A percentile compares a stretch with the other conserved stretches of the same genome.
Conservation (phyloP, 2,888 invertebrate species). For the Geophilus truncorum region DNA sequence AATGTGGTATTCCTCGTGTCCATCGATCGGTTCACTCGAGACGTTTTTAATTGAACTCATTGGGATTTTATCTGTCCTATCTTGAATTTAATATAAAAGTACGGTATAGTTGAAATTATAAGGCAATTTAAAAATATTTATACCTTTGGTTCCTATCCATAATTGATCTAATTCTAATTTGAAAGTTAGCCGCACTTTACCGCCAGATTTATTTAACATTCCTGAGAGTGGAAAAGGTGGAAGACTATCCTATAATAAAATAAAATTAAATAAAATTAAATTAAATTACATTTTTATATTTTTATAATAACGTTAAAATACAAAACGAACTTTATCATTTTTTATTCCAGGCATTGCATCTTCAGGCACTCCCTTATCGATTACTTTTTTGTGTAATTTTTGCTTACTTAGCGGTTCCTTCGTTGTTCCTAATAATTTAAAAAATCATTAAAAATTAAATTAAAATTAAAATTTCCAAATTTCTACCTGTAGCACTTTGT, state of each 20-base stretch:
- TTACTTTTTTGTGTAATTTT: conserved; percentile 70
- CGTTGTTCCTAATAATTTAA: conserved; percentile 39
- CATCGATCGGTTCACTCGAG: conserved; percentile 74
- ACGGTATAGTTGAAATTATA: background rate
- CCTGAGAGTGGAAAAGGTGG: conserved; percentile 77
- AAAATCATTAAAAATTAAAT: background rate
- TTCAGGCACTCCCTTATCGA: conserved; percentile 84
- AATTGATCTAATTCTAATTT: conserved; percentile 74
- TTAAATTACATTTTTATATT: too few relatives aligned
- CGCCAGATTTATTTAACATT: conserved; percentile 84
- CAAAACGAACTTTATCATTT: conserved; percentile 60
- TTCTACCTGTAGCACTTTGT: conserved; percentile 42
- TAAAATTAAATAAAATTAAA: background rate
- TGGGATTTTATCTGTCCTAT: conserved; percentile 83
- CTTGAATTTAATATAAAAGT: conserved; percentile 50
- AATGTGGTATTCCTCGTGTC: conserved; percentile 84
- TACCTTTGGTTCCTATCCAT: conserved; percentile 77
- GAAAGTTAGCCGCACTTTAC: conserved; percentile 84
- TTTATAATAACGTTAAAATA: too few relatives aligned
- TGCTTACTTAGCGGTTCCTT: conserved; percentile 51
- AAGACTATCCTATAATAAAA: conserved; percentile 61
- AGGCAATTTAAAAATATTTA: background rate
- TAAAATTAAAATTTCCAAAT: background rate
- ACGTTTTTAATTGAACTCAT: conserved; percentile 84
- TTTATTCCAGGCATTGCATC: conserved; percentile 82